Percentiles rank a stretch among this genome's conserved stretches.
phyloP scores from a whole-genome alignment of 2,113 vertebrate genomes.

The Hirundichthys speculiger region DNA sequence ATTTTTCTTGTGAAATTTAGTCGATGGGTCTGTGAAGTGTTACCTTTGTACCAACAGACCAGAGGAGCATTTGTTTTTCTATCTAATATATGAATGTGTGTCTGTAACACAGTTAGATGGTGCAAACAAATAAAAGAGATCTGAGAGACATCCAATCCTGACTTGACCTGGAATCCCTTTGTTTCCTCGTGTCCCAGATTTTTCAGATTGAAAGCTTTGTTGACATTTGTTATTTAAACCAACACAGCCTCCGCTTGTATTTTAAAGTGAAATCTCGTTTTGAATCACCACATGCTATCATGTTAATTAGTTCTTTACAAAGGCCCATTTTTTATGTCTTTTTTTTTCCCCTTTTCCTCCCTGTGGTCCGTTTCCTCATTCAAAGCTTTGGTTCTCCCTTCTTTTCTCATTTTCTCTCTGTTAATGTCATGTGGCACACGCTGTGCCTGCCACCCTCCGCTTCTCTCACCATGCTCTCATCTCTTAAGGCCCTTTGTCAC shows the following conservation, averaged over 20 bases:
- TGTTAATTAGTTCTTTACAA: neutral
- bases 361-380: neutral
- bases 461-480: constrained; percentile 1
- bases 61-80: too few relatives aligned
- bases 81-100: too few relatives aligned
- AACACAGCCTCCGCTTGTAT: neutral
- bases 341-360: neutral
- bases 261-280: constrained; percentile 5
- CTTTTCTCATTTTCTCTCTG: neutral
- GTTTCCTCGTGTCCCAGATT: constrained; percentile 21
- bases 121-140: neutral
- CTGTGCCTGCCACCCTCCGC: constrained; percentile 2
- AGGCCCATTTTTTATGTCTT: neutral
- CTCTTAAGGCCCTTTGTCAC: constrained; percentile 36
- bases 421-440: constrained; percentile 32
- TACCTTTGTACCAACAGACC: too few relatives aligned
- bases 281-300: neutral
- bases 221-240: constrained; percentile 6
- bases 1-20: too few relatives aligned
- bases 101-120: too few relatives aligned
- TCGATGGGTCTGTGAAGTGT: too few relatives aligned
- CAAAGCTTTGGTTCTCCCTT: neutral
- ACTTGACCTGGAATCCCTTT: neutral
- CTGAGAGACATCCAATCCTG: neutral
- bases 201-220: constrained; percentile 12